Base-by-base conservation (phyloP, 2,797 vertebrate species). In the Channallabes apus region DNA sequence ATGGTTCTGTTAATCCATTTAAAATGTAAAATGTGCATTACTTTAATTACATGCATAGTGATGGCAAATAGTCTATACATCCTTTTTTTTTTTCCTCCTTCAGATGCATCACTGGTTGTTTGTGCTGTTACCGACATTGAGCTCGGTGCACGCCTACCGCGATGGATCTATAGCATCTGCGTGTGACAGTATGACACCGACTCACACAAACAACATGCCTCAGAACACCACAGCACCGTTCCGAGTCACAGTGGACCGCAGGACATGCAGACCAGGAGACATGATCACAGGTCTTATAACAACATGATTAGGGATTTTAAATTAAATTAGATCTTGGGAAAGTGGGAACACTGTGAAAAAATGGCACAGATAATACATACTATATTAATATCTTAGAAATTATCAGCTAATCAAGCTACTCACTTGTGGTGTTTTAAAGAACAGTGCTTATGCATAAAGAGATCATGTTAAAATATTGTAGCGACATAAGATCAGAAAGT, bases 221-320 rank as follows among this genome's bases (percentile, higher is more conserved):
- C 88, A 92, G 78, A 84, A 12, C 73, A 85, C 65, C 62, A 56
- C 11, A 69, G 86, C 90, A 0, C 93, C 90, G 0, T 91, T 87
- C 82, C 82, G 3, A 0, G 41, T 94, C 85, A 84, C 89, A 0
- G 73, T 86, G 4, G 91, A 86, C 4, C 73, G 67, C 7, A 8
- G 32, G 84, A 84, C 88, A 82, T 93, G 91, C 85, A 90, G 62
- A 64, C 91, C 91, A 0, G 92, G 92, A 15, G 90, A 78, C 32
- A 6, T 46, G 86, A 65, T 94, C 35, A 90, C 84, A 82, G 92
- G 78, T 80, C 24, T 24, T 38, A 61, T 78, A 24, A 38, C 24
- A 20, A 4, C 11, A 78, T 38, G 3, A 38, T 59, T 59, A n/a
- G 2, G 32, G 17, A 38, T 61, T 62, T 38, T 61, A 41, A 3